Conservation (phyloP, 2,888 invertebrate genomes). For the Hyposoter didymator region DNA sequence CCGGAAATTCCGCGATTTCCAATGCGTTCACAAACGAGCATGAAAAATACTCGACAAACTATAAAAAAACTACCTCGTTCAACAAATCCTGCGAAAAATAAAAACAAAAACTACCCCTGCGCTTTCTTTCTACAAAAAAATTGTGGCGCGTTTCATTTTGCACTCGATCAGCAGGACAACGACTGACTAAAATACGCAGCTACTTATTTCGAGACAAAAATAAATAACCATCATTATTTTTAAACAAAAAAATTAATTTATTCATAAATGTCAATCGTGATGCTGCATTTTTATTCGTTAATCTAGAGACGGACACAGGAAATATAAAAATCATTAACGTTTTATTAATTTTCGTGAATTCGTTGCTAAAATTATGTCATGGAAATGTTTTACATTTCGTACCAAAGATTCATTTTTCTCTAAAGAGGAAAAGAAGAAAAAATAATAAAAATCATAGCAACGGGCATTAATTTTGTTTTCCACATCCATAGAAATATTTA, state of each 20-base stretch:
- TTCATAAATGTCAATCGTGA: neutral
- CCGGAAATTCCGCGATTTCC: slow-evolving; percentile 82
- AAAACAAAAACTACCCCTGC: neutral
- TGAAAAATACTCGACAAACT: neutral
- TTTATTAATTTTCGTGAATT: neutral
- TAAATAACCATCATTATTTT: neutral
- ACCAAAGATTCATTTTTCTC: neutral
- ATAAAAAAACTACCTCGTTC: neutral
- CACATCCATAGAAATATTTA: neutral
- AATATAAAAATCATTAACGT: neutral
- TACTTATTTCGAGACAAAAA: neutral
- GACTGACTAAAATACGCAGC: neutral
- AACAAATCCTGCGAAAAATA: neutral
- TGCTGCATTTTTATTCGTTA: neutral
- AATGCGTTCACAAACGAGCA: slow-evolving; percentile 59
- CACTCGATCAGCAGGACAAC: neutral
- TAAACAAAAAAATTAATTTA: neutral
- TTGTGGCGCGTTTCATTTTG: neutral
- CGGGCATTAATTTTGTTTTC: neutral
- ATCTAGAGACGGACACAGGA: neutral
- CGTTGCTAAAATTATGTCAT: neutral
- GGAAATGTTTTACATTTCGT: too few relatives aligned
- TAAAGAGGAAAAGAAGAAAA: neutral
- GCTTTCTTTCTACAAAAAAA: neutral
- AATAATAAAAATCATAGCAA: neutral